These are phyloP conservation scores for Drosophila kurseongensis DNA, from an alignment of 1,140 invertebrate species.

Conservation along the genomic window DNA sequence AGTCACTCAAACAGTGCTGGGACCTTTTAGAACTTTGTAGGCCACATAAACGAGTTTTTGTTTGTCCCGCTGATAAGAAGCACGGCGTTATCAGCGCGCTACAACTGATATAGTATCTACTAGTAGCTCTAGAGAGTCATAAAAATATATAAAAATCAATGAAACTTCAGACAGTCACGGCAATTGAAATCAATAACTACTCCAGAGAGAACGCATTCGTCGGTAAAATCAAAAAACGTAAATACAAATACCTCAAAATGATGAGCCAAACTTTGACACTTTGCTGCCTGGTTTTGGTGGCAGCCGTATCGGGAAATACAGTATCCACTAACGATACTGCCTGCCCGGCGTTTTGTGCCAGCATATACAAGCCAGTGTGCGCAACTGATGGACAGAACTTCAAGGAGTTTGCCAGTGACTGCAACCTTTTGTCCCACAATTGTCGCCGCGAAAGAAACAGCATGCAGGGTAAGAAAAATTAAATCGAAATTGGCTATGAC, in stretches of 20 bases:
- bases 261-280: slow-evolving; percentile 43
- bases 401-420: slow-evolving; percentile 69
- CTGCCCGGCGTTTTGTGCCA: slow-evolving; percentile 65
- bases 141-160: slow-evolving; percentile 76
- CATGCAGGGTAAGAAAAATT: slow-evolving; percentile 38
- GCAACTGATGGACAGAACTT: slow-evolving; percentile 67
- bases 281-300: slow-evolving; percentile 48
- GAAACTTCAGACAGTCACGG: slow-evolving; percentile 57
- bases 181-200: slow-evolving; percentile 70
- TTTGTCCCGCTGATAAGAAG: slow-evolving; percentile 38
- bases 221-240: slow-evolving; percentile 5
- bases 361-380: slow-evolving; percentile 68
- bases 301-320: slow-evolving; percentile 53
- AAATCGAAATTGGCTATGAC: neutral
- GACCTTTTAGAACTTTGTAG: slow-evolving; percentile 46
- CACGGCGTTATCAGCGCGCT: slow-evolving; percentile 36
- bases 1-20: slow-evolving; percentile 32
- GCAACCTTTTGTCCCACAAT: slow-evolving; percentile 65
- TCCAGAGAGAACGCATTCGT: slow-evolving; percentile 50
- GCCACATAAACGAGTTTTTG: slow-evolving; percentile 50
- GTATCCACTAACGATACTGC: slow-evolving; percentile 63
- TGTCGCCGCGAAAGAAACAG: slow-evolving; percentile 63
- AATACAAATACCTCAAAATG: slow-evolving; percentile 38
- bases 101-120: slow-evolving; percentile 48
- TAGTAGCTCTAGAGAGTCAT: slow-evolving; percentile 31